Evolutionary conservation across 2,113 vertebrate species (phyloP).

Genomic region (Gambusia holbrooki): DNA sequence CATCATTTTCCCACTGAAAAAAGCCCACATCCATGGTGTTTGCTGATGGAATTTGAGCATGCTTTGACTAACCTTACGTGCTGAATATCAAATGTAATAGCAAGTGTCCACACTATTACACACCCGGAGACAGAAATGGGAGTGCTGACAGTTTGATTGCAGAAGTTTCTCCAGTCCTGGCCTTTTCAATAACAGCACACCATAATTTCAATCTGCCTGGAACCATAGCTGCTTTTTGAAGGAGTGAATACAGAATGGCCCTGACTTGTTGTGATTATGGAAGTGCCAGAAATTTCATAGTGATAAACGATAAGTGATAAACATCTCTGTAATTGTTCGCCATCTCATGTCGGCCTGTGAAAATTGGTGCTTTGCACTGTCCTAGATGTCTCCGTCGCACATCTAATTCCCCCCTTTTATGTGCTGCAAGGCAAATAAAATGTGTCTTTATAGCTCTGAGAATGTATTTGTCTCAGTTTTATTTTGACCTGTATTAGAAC

Average conservation of each 20-base stretch:
- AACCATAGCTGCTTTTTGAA: conserved; percentile 37
- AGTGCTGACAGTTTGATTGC: conserved; percentile 61
- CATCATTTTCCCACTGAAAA: not conserved
- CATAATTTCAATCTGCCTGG: conserved; percentile 57
- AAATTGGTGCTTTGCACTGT: conserved; percentile 42
- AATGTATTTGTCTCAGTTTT: conserved; percentile 61
- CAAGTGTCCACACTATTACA: conserved; percentile 17
- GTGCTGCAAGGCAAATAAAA: conserved; percentile 46
- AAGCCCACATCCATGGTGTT: conserved; percentile 1
- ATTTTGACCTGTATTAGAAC: conserved; percentile 52
- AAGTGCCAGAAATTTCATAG: conserved; percentile 31
- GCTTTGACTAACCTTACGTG: conserved; percentile 26
- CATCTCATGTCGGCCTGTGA: conserved; percentile 20
- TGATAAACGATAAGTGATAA: conserved; percentile 55
- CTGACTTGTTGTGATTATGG: conserved; percentile 52
- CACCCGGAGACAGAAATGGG: conserved; percentile 34
- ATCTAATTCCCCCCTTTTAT: conserved; percentile 55
- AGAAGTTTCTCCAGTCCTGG: conserved; percentile 36
- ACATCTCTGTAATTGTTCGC: conserved; percentile 58
- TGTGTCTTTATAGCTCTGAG: conserved; percentile 37
- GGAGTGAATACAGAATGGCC: conserved; percentile 49
- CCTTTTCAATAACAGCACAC: conserved; percentile 38
- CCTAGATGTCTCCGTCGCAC: conserved; percentile 34
- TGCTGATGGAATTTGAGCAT: conserved; percentile 14
- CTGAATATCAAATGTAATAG: conserved; percentile 42